Evolutionary conservation across 2,797 vertebrate genomes (phyloP), one percentile per base, ranked within the genome.

Genomic region (Melanotaenia trifasciata): DNA sequence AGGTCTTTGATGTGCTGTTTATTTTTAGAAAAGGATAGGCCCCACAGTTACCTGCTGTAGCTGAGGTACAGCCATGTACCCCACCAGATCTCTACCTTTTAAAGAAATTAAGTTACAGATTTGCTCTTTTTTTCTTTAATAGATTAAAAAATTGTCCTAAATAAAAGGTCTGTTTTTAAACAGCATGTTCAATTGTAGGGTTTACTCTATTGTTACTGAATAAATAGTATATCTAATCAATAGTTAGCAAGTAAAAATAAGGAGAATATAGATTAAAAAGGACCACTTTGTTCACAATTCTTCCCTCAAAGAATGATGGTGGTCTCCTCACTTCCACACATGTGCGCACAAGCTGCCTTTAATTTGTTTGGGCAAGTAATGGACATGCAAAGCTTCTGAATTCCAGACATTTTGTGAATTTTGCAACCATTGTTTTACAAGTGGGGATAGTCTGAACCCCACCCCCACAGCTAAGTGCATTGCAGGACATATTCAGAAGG

Each of bases 331-430:
- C 59, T 65, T 53, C 32, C 74, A 64, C 74, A 79, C 68, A 18
- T 60, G 80, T 68, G 73, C 76, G 51, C 72, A 22, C 70, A 79
- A 53, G 64, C 77, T n/a, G 64, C 36, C 5, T 77, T 72, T 64
- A 79, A 87, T 84, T 85, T 79, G 81, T 88, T 84, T 77, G 81
- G 87, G 70, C 85, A 85, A 76, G 79, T 56, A 72, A 54, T 70
- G 64, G 74, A 81, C 45, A 75, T 24, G 73, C 84, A 79, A 85
- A 79, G 13, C 64, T 35, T 76, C 14, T 74, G 87, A 90, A 93
- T 93, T 91, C 91, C 90, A 90, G 84, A 90, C 87, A 88, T 90
- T 88, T 89, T 62, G 81, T 68, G 76, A 79, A 90, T 83, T 90
- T 91, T 61, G 86, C 70, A 85, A 76, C 83, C 50, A 76, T 77